Percentiles rank a stretch among this genome's conserved stretches.
phyloP scores from a whole-genome alignment of 2,888 invertebrate species.

The Drosophila parthenogenetica region DNA sequence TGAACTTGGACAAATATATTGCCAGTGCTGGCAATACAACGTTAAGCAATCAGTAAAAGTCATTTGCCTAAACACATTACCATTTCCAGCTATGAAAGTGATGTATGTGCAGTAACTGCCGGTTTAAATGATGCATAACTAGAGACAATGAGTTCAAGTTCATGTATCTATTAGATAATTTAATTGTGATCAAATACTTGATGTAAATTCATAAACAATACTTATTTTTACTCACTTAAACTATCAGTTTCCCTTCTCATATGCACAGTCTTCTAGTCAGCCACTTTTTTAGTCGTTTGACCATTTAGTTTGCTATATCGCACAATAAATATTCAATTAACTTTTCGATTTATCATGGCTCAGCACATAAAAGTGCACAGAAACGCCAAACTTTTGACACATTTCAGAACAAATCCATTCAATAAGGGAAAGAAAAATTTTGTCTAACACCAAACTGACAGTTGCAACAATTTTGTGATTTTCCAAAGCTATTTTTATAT shows the following conservation, averaged over 20 bases:
- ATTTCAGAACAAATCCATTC: constrained; percentile 9
- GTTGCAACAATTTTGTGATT: constrained; percentile 48
- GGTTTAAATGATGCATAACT: background rate
- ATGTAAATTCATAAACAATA: too few relatives aligned
- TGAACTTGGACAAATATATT: constrained; percentile 6
- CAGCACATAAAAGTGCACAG: constrained; percentile 29
- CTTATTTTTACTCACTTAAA: background rate
- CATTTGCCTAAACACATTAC: constrained; percentile 3
- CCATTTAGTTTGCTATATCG: constrained; percentile 4
- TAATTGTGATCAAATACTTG: too few relatives aligned
- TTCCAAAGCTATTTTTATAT: constrained; percentile 53
- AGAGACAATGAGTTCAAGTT: too few relatives aligned
- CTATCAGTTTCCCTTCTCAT: background rate
- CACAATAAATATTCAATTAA: constrained; percentile 49
- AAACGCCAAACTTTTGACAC: constrained; percentile 27
- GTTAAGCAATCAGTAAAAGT: constrained; percentile 13
- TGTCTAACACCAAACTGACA: constrained; percentile 31
- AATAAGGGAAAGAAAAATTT: background rate
- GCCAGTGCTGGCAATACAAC: constrained; percentile 3
- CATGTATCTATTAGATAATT: too few relatives aligned
- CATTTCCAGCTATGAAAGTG: background rate
- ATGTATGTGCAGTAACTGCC: background rate
- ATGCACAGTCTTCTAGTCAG: background rate
- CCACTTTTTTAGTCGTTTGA: constrained; percentile 6
- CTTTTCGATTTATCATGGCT: constrained; percentile 47